Evolutionary conservation across 2,797 vertebrate species (phyloP), one percentile per base, ranked within the genome.

Genomic region (Pseudochaenichthys georgianus): DNA sequence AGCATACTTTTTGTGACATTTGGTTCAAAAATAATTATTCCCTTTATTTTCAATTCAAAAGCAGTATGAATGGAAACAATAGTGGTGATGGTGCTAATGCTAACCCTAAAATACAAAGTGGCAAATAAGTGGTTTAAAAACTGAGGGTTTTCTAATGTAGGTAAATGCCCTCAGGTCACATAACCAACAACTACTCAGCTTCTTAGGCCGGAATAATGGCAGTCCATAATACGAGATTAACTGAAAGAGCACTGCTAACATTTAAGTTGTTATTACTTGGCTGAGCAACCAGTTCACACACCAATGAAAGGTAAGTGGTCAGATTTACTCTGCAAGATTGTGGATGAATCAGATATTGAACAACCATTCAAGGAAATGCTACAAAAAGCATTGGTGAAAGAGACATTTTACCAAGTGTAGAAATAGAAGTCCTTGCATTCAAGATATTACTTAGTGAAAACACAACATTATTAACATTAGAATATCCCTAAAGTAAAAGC

Each of bases 141-240:
- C 10, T 65, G 42, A 45, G 19, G 74, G 71, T 38, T 38, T 38
- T 48, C 59, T 73, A 78, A 76, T 75, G 48, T 31, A 46, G 73
- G 63, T 77, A 79, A 88, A 87, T 84, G 62, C 80, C 87, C 81
- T 58, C 78, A 79, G 83, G 91, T 82, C 55, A 87, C 52, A 88
- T 47, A 73, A 75, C 60, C 62, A 73, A 82, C 66, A 87, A 87
- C 92, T 86, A 85, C 75, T 85, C 81, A 77, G 82, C 77, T 65
- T 76, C 75, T 46, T 84, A 38, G 73, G 31, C 73, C 72, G n/a
- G 74, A 53, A n/a, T 87, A 85, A 88, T 70, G 17, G 66, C 45
- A 73, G 64, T 64, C 70, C 57, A 78, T 86, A 28, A 88, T 70
- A 82, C 76, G 51, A 84, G 78, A 89, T 84, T 84, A 76, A 83